phyloP scores from a whole-genome alignment of 2,113 vertebrate species.

The Tiliqua scincoides region DNA sequence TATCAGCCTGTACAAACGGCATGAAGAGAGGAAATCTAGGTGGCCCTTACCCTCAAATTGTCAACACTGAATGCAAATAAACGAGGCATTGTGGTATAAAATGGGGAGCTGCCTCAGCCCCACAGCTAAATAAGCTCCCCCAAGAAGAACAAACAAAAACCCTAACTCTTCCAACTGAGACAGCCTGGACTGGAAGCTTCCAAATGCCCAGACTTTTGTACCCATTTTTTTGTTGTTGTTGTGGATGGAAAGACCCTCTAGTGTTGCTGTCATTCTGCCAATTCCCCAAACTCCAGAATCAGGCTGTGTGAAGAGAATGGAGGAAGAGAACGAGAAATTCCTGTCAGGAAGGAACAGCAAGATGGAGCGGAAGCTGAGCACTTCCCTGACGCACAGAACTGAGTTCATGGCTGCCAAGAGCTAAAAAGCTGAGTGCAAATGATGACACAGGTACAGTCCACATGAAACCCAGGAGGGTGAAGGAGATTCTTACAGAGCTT shows the following conservation, averaged over 20 bases:
- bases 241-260: not conserved
- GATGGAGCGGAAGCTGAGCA: conserved; percentile 52
- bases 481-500: not conserved
- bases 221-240: not conserved
- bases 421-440: not conserved
- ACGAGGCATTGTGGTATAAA: not conserved
- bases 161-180: not conserved
- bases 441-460: not conserved
- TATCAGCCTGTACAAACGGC: not conserved
- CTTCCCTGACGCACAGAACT: conserved; percentile 50
- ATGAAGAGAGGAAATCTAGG: not conserved
- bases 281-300: not conserved
- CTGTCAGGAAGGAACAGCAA: conserved; percentile 59
- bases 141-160: not conserved
- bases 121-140: not conserved
- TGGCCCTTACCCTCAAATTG: not conserved
- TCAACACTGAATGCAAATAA: not conserved
- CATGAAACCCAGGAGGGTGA: not conserved
- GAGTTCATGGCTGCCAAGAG: not conserved
- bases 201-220: not conserved
- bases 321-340: conserved; percentile 53
- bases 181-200: not conserved
- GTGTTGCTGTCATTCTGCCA: not conserved
- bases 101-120: not conserved
- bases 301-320: accelerated